These are phyloP conservation scores for Cranoglanis bouderius DNA, from an alignment of 2,113 vertebrate genomes.

Conservation along the genomic window DNA sequence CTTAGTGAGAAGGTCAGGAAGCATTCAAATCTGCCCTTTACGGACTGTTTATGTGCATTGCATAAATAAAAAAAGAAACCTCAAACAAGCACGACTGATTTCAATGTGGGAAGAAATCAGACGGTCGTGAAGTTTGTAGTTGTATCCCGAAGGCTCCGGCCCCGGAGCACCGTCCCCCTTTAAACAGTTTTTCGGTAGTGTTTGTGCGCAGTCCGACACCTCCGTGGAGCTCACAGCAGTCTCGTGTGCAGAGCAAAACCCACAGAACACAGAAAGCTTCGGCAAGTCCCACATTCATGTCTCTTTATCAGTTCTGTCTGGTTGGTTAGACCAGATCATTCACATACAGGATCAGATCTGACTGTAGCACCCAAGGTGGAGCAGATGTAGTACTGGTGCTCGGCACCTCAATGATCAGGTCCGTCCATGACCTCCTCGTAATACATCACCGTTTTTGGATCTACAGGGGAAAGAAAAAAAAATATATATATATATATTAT, in stretches of 20 bases:
- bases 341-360: conserved; percentile 76
- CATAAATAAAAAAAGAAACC: conserved; percentile 33
- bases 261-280: neutral
- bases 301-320: neutral
- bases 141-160: neutral
- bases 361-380: conserved; percentile 79
- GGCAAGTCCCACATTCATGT: neutral
- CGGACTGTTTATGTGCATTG: conserved; percentile 54
- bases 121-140: conserved; percentile 36
- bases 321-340: neutral
- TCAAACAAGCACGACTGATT: conserved; percentile 59
- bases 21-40: conserved; percentile 62
- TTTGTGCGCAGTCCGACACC: neutral
- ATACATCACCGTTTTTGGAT: conserved; percentile 94
- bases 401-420: conserved; percentile 87
- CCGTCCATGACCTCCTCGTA: conserved; percentile 90
- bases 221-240: neutral
- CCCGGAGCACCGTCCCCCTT: conserved; percentile 43
- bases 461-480: conserved; percentile 61
- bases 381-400: conserved; percentile 71
- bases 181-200: neutral
- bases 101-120: conserved; percentile 59
- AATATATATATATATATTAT: too few relatives aligned
- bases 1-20: conserved; percentile 23
- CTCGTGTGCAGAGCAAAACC: neutral